Evolutionary conservation across 2,888 invertebrate genomes (phyloP).

Genomic region (Phyllotreta striolata): DNA sequence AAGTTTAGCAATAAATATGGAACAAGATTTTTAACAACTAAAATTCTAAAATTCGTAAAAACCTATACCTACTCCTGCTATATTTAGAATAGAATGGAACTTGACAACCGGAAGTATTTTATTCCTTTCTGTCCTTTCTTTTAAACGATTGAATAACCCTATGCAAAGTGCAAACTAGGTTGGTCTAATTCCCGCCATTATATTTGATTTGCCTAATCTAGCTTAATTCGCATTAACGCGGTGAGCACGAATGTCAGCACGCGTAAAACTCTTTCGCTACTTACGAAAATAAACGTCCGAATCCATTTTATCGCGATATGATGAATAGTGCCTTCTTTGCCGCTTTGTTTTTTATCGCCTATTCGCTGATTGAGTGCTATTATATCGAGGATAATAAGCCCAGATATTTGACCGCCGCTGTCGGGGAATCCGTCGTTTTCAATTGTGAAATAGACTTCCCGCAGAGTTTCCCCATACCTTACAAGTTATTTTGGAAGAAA

Average conservation of each 20-base stretch:
- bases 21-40: not conserved
- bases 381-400: constrained; percentile 55
- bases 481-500: constrained; percentile 90
- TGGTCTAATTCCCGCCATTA: constrained; percentile 36
- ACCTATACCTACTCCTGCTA: not conserved
- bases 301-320: constrained; percentile 5
- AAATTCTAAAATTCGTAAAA: constrained; percentile 1
- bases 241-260: constrained; percentile 30
- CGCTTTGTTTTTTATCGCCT: constrained; percentile 22
- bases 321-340: constrained; percentile 39
- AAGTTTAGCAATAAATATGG: too few relatives aligned
- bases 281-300: constrained; percentile 14
- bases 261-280: constrained; percentile 17
- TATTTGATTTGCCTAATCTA: constrained; percentile 41
- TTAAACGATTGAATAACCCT: constrained; percentile 27
- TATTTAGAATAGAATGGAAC: constrained; percentile 3
- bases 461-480: constrained; percentile 83
- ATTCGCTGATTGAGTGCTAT: constrained; percentile 43
- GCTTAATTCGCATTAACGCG: constrained; percentile 43
- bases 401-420: constrained; percentile 67
- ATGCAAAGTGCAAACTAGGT: constrained; percentile 31
- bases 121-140: constrained; percentile 18
- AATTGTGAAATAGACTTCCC: constrained; percentile 89
- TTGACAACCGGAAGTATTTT: constrained; percentile 17
- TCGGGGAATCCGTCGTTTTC: constrained; percentile 81